phyloP scores from a whole-genome alignment of 2,797 vertebrate species.

The Nannoperca obscura region DNA sequence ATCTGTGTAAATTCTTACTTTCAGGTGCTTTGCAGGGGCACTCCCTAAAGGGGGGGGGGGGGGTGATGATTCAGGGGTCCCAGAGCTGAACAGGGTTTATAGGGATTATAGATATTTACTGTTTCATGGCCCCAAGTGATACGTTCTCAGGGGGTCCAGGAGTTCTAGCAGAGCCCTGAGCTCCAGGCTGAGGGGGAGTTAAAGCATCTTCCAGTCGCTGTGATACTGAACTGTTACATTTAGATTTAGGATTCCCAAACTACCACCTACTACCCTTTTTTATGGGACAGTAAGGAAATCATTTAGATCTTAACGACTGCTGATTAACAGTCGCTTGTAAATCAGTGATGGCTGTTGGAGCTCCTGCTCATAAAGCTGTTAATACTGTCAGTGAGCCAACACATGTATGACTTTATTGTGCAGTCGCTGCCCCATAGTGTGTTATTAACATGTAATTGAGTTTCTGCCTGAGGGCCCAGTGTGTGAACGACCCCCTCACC shows the following conservation, averaged over 20 bases:
- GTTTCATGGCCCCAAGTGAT: conserved; percentile 49
- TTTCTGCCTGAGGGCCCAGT: conserved; percentile 41
- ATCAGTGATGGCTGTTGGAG: conserved; percentile 2
- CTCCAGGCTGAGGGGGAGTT: no score
- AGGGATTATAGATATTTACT: conserved; percentile 68
- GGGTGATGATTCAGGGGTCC: conserved; percentile 52
- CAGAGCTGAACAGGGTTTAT: conserved; percentile 39
- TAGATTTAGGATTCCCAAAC: neutral
- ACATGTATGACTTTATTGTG: conserved; percentile 46
- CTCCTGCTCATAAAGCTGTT: conserved; percentile 22
- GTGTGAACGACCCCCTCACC: conserved; percentile 25
- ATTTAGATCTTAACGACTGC: conserved; percentile 10
- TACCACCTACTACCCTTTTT: neutral
- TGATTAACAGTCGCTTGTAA: conserved; percentile 22
- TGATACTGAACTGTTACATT: neutral
- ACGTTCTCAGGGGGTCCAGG: conserved; percentile 33
- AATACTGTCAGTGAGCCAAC: conserved; percentile 34
- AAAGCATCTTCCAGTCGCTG: no score
- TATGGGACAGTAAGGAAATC: conserved; percentile 19
- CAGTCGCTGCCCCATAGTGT: conserved; percentile 27
- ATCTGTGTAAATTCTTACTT: neutral
- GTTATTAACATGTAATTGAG: conserved; percentile 67
- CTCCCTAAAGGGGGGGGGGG: neutral
- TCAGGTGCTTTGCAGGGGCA: conserved; percentile 9
- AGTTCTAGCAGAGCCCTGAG: neutral